Base-by-base conservation (phyloP, 2,888 invertebrate species). In the Phaedon cochleariae region DNA sequence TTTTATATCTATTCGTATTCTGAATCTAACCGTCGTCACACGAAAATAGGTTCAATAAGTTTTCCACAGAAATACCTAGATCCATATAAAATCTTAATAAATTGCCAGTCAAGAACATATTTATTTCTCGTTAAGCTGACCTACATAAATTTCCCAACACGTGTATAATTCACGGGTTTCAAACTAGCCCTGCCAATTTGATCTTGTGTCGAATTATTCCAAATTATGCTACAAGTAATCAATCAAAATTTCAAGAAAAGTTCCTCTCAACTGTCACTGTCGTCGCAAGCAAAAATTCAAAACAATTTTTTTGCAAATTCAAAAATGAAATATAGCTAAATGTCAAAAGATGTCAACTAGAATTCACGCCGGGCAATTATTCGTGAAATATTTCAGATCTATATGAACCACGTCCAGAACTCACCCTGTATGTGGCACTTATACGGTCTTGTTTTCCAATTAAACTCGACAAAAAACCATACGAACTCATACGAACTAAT, bases 381-480 rank as follows among this genome's bases (percentile, higher is more conserved):
- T 7, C 4, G 26, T n/a, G n/a, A n/a, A n/a, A n/a, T n/a, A n/a
- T n/a, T 3, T 26, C 26, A 34, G 6, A 41, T 10, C 41, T 4
- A 29, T 26, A 21, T 20, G 31, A n/a, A 4, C 26, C 22, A 22
- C 22, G 10, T 26, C 17, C 4, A 45, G 29, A 41, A 31, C 22
- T 7, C 17, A 52, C 57, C 37, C 63, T 51, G 51, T 64, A 64
- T 49, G 54, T 64, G 54, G 21, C 20, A 37, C 55, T 34, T 55
- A 60, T 62, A 48, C 29, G 46, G 37, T 59, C 53, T 64, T 60
- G 64, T 64, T 64, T 60, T 64, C 55, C 64, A 64, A 54, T 60
- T 51, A 48, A 55, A 55, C 55, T 60, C 60, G 48, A 60, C n/a
- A 41, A 64, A 60, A 64, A 64, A 54, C 48, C 45, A 49, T 60